Evolutionary conservation across 1,140 invertebrate genomes (phyloP), one percentile per base, ranked within the genome.

Genomic region (Calosoma granatense): DNA sequence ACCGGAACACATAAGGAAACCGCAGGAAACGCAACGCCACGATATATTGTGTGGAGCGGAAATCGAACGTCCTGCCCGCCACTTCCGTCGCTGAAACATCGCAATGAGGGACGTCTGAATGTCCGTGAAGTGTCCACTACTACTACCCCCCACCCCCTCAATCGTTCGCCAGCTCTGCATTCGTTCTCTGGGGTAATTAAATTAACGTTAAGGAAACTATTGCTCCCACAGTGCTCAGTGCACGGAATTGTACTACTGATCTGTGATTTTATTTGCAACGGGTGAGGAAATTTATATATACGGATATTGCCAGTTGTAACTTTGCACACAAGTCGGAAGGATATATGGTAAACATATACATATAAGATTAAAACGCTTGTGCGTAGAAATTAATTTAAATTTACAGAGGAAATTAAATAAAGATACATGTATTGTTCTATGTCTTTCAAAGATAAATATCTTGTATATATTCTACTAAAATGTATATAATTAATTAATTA

Each of bases 11-110:
- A 47, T 47, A 47, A 47, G 41, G 26, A 30, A 30, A 30, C 26
- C 26, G 14, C 26, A 30, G 26, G 41, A 47, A 47, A 47, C 41
- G 41, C 9, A 47, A 12, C 41, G 41, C 41, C 41, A 47, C 41
- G 17, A 47, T 47, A 47, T 47, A 47, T 47, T 47, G 41, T 47
- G 6, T 6, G 15, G 15, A 47, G 3, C 41, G 41, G 41, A 47
- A 47, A 47, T 47, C 41, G 41, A 47, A 47, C 41, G 41, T 47
- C 41, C 41, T 17, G 41, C 15, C 41, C 41, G 41, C 17, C 17
- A 47, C 6, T 47, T 47, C 41, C 41, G 41, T 47, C 41, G 4
- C 41, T 30, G 14, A 30, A 36, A 36, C 6, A n/a, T 36, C 6
- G 6, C n/a, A n/a, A 9, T 36, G 26, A 9, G 26, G 6, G 26